Percentiles rank a stretch among this genome's conserved stretches.
Evolutionary conservation across 2,113 vertebrate genomes (phyloP).

Genomic region (Eublepharis macularius): DNA sequence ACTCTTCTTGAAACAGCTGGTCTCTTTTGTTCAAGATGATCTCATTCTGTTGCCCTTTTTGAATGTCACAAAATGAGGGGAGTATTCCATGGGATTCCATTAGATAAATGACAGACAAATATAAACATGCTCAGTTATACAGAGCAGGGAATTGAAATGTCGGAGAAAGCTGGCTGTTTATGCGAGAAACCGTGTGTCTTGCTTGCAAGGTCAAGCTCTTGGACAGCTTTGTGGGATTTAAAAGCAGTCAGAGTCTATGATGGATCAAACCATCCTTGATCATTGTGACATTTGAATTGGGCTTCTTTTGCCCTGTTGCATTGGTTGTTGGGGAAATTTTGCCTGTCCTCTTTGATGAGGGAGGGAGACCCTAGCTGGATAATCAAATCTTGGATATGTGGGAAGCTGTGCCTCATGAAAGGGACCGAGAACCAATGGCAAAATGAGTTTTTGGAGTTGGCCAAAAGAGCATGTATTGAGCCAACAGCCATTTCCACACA

Average conservation of each 20-base stretch:
- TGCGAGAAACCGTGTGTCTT: background rate
- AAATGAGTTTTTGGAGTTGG: too few relatives aligned
- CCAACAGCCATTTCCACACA: too few relatives aligned
- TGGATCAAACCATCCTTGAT: background rate
- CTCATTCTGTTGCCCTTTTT: background rate
- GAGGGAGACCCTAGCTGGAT: too few relatives aligned
- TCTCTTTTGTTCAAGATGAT: conserved; percentile 16
- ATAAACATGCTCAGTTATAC: conserved; percentile 2
- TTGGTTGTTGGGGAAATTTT: background rate
- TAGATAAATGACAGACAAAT: conserved; percentile 25
- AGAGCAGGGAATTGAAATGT: conserved; percentile 2
- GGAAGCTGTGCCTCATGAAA: too few relatives aligned
- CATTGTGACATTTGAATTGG: background rate
- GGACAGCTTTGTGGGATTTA: background rate
- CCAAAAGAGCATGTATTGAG: too few relatives aligned
- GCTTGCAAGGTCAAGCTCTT: background rate
- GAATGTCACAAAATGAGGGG: conserved; percentile 22
- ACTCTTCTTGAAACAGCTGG: background rate
- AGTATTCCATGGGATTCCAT: conserved; percentile 2
- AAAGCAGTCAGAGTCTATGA: background rate
- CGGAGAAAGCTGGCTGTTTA: background rate
- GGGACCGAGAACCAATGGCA: too few relatives aligned
- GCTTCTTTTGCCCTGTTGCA: background rate
- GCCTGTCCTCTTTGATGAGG: too few relatives aligned
- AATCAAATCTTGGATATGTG: too few relatives aligned